phyloP scores from a whole-genome alignment of 2,113 vertebrate genomes.

The Sinocyclocheilus anshuiensis region DNA sequence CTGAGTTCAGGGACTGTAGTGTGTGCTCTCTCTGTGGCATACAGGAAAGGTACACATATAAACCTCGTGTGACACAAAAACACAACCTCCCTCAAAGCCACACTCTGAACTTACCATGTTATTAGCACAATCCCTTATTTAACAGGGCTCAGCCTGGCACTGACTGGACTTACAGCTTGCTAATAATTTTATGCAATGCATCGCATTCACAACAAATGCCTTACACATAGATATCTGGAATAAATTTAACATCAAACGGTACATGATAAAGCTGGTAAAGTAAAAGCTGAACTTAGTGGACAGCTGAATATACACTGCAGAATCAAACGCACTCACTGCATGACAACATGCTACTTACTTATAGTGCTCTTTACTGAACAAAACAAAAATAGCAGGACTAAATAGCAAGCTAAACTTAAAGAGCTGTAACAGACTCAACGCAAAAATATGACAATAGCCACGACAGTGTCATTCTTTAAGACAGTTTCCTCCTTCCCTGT shows the following conservation, averaged over 20 bases:
- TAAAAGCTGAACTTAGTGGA: background rate
- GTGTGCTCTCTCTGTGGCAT: conserved; percentile 21
- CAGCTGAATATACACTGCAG: background rate
- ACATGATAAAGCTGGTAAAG: background rate
- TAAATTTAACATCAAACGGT: too few relatives aligned
- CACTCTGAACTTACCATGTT: conserved; percentile 49
- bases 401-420: background rate
- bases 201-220: background rate
- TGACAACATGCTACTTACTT: conserved; percentile 20
- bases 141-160: conserved; percentile 46
- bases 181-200: conserved; percentile 4
- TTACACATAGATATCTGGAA: background rate
- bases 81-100: background rate
- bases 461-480: conserved; percentile 16
- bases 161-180: background rate
- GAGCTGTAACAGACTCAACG: too few relatives aligned
- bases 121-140: conserved; percentile 72
- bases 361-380: background rate
- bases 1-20: background rate
- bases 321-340: background rate
- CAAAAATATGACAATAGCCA: background rate
- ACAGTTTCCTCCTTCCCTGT: conserved; percentile 65
- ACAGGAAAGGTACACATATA: background rate
- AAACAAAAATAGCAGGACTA: background rate
- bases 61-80: conserved; percentile 14